Base-by-base conservation (phyloP, 2,888 invertebrate genomes). In the Drosophila neutralis region DNA sequence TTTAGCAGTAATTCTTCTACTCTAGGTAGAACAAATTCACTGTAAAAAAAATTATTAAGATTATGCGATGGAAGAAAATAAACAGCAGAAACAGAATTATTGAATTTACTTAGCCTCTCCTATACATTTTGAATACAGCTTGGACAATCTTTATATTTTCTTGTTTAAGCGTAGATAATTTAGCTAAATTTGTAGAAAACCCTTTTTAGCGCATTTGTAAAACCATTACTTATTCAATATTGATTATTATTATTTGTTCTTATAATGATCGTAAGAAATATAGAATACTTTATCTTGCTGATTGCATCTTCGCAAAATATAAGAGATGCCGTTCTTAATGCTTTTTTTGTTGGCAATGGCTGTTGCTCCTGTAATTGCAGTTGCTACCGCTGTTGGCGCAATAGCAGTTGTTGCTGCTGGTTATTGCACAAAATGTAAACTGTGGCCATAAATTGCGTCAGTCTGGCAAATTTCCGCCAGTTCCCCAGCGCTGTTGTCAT, bases 351-450 rank as follows among this genome's bases (percentile, higher is more conserved):
- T 27, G 53, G 57, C 42, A 24, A 49, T 54, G 65, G 40, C 36
- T 64, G 49, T 53, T 48, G 48, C 31, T 67, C 11, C 4, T 33
- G 33, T 33, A 10, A 11, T 33, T 33, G 33, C 33, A 33, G 33
- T 15, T 63, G 52, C 27, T 48, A 51, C 45, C 63, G 62, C 58
- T 67, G 67, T 15, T 70, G 66, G 21, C 48, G 51, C 52, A 57
- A 53, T 51, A 58, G 52, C 73, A 70, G 68, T 65, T 72, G 62
- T 69, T 80, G 81, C 83, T 79, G 60, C 77, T 77, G 87, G 87
- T 76, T 88, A 86, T 83, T 80, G 89, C 84, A 78, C 78, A 85
- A 82, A 86, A 88, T 83, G 87, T 82, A 84, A 88, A 82, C 79
- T 72, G 80, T 73, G 76, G 76, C 87, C 87, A 85, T 85, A 85